These are phyloP conservation scores for Mus musculus DNA, from an alignment of 2,113 vertebrate species.

Conservation along the genomic window DNA sequence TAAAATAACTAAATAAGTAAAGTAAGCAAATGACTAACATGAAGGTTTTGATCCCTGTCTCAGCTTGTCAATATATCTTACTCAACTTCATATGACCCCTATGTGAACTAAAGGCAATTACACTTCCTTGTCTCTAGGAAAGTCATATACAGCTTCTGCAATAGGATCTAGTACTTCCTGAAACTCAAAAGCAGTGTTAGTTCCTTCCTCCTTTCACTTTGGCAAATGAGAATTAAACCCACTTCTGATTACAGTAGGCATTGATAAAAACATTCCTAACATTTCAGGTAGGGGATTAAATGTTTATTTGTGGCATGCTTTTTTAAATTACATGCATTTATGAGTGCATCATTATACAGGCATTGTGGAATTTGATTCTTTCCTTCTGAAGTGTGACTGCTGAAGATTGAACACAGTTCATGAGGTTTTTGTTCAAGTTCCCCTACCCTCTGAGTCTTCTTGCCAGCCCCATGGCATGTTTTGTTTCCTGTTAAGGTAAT, in stretches of 20 bases:
- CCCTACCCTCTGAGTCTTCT: neutral
- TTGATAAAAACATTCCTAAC: neutral
- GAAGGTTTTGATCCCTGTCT: neutral
- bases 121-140: neutral
- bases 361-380: neutral
- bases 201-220: neutral
- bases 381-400: neutral
- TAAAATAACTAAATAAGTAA: neutral
- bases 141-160: neutral
- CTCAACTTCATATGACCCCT: neutral
- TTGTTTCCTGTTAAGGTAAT: constrained; percentile 7
- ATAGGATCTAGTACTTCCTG: neutral
- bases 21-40: neutral
- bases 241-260: neutral
- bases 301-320: neutral
- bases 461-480: neutral
- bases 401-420: neutral
- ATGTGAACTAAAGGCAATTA: neutral
- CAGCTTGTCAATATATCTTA: neutral
- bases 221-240: neutral
- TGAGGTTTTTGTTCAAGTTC: neutral
- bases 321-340: neutral
- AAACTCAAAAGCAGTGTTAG: neutral
- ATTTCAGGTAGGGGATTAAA: neutral
- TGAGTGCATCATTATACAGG: no score